phyloP scores from a whole-genome alignment of 2,888 invertebrate species.

The Aphidius colemani region DNA sequence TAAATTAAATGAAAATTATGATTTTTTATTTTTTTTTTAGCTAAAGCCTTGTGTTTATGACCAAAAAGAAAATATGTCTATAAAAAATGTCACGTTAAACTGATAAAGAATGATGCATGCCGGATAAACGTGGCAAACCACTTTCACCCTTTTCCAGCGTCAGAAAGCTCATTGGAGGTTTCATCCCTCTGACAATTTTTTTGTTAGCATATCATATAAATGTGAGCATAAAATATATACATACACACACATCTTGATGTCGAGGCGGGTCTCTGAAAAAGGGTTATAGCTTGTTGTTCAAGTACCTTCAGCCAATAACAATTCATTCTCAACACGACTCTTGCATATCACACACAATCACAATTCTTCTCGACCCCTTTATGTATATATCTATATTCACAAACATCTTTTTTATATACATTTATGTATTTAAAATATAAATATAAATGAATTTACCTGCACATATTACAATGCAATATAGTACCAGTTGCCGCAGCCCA shows the following conservation, averaged over 20 bases:
- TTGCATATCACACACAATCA: constrained; percentile 14
- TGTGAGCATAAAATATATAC: not conserved
- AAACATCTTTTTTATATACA: not conserved
- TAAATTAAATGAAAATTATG: too few relatives aligned
- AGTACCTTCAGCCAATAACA: constrained; percentile 52
- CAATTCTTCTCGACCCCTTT: constrained; percentile 9
- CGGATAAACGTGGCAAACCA: constrained; percentile 1
- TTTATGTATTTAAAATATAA: not conserved
- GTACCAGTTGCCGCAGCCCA: constrained; percentile 34
- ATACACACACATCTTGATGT: too few relatives aligned
- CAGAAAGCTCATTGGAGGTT: constrained; percentile 28
- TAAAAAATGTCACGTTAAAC: too few relatives aligned
- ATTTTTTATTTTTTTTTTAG: too few relatives aligned
- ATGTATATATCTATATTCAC: constrained; percentile 10
- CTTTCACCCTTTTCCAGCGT: constrained; percentile 10
- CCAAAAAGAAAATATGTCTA: too few relatives aligned
- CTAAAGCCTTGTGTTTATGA: too few relatives aligned
- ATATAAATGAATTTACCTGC: constrained; percentile 20
- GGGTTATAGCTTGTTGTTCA: constrained; percentile 39
- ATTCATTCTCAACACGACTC: constrained; percentile 41
- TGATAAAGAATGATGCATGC: too few relatives aligned
- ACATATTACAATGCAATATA: constrained; percentile 37
- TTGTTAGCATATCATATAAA: constrained; percentile 55
- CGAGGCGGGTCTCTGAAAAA: constrained; percentile 27
- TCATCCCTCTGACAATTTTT: constrained; percentile 42